Percentiles rank a stretch among this genome's conserved stretches.
Evolutionary conservation across 1,140 invertebrate genomes (phyloP).

Genomic region (Grapholita molesta): DNA sequence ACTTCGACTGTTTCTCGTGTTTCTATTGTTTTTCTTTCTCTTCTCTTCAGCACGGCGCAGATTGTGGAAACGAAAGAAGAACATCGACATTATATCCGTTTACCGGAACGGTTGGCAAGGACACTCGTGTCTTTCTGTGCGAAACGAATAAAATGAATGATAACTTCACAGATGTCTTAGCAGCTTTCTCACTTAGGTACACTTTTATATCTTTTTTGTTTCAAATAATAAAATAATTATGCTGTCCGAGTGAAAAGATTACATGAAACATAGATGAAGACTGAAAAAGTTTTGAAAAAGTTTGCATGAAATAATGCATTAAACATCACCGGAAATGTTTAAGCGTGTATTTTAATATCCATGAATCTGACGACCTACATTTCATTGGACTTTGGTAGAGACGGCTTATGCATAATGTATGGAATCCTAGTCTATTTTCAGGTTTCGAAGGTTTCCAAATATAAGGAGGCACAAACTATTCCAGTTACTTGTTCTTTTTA

Average conservation of each 20-base stretch:
- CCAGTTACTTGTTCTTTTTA: no score
- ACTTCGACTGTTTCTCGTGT: slow-evolving; percentile 74
- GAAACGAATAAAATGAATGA: slow-evolving; percentile 10
- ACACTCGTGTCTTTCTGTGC: slow-evolving; percentile 10
- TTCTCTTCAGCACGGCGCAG: slow-evolving; percentile 89
- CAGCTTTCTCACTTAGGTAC: slow-evolving; percentile 11
- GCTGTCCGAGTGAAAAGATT: background rate
- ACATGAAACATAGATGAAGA: background rate
- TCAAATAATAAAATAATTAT: background rate
- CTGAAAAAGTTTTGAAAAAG: background rate
- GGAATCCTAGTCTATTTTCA: background rate
- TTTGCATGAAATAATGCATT: background rate
- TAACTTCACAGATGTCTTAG: slow-evolving; percentile 5
- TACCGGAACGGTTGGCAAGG: slow-evolving; percentile 18
- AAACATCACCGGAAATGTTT: background rate
- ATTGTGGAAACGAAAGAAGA: slow-evolving; percentile 96
- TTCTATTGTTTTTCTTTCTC: slow-evolving; percentile 73
- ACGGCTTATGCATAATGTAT: slow-evolving; percentile 11
- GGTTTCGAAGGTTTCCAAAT: background rate
- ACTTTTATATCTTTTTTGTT: background rate
- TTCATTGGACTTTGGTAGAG: background rate
- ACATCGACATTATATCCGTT: slow-evolving; percentile 88
- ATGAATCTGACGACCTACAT: slow-evolving; percentile 3
- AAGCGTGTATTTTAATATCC: slow-evolving; percentile 2
- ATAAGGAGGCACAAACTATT: background rate